phyloP scores from a whole-genome alignment of 2,797 vertebrate genomes.

The Poliocrania exsul region DNA sequence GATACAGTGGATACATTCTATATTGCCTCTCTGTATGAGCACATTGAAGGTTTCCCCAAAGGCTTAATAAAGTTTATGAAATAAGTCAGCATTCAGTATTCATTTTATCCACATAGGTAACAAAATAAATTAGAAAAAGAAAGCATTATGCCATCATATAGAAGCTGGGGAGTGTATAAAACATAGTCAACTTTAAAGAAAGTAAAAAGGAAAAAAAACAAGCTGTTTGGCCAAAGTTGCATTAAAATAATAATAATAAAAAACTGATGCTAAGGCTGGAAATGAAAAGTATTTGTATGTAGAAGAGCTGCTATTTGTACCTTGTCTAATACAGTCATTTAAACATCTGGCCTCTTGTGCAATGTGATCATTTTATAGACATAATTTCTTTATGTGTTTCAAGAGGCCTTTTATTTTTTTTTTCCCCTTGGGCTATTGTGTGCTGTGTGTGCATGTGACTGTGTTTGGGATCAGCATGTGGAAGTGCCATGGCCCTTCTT shows the following conservation, averaged over 20 bases:
- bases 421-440: not conserved
- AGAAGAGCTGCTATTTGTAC: not conserved
- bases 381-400: not conserved
- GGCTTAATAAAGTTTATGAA: conserved; percentile 46
- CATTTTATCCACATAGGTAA: conserved; percentile 31
- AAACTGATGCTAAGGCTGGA: not conserved
- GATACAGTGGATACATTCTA: not conserved
- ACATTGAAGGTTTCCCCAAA: conserved; percentile 67
- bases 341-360: not conserved
- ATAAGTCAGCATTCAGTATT: conserved; percentile 71
- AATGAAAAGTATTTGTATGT: not conserved
- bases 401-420: not conserved
- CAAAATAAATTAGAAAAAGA: conserved; percentile 6
- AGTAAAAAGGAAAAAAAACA: not conserved
- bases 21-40: conserved; percentile 31
- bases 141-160: not conserved
- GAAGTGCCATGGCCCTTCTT: not conserved
- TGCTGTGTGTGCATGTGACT: not conserved
- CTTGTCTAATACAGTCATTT: not conserved
- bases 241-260: not conserved
- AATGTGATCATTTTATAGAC: not conserved
- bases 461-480: not conserved
- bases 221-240: not conserved
- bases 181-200: not conserved
- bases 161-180: not conserved